These are phyloP conservation scores for Melanaphis sacchari DNA, from an alignment of 1,140 invertebrate genomes.

Conservation along the genomic window DNA sequence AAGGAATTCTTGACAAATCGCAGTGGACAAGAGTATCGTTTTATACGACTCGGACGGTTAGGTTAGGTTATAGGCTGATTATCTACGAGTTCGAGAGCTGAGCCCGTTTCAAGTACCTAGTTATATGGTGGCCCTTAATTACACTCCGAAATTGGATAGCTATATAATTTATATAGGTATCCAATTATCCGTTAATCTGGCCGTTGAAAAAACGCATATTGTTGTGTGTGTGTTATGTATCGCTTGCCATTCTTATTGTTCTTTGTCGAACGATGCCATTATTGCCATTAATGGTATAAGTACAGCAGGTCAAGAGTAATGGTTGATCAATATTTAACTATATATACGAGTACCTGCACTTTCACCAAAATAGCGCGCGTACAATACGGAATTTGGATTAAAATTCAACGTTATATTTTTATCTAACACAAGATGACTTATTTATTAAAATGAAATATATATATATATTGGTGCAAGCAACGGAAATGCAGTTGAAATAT, in stretches of 20 bases:
- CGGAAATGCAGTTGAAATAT: neutral
- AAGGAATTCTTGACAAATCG: neutral
- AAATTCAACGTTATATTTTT: neutral
- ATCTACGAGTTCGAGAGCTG: neutral
- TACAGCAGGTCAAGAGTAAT: neutral
- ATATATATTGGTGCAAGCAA: neutral
- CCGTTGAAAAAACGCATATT: neutral
- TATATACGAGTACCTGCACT: neutral
- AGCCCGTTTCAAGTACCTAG: neutral
- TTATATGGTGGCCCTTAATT: neutral
- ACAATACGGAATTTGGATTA: neutral
- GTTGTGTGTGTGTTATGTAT: neutral
- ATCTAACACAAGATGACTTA: neutral
- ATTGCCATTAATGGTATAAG: neutral
- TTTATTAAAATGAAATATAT: neutral
- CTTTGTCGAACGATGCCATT: neutral
- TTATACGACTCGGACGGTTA: neutral
- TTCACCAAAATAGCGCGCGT: neutral
- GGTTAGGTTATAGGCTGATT: too few relatives aligned
- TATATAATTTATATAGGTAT: neutral
- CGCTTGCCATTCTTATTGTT: neutral
- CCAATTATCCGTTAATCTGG: neutral
- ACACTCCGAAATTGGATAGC: neutral
- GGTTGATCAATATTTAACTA: neutral
- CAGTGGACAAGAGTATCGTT: neutral